These are phyloP conservation scores for Blastomussa wellsi DNA, from an alignment of 92 coral and sea anemone species.

Conservation along the genomic window DNA sequence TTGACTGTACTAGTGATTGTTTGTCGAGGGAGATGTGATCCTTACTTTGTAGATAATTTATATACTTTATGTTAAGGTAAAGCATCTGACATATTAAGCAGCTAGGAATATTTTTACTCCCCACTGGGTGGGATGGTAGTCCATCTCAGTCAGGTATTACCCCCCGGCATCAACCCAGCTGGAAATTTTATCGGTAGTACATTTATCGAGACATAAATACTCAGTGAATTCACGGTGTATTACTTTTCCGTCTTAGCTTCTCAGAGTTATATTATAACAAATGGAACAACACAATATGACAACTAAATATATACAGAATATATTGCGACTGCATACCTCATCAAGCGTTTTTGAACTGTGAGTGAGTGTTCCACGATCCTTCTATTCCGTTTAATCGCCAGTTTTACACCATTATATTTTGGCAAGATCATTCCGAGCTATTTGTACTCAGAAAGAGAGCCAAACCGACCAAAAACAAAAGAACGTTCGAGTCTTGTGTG, in stretches of 20 bases:
- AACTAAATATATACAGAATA: neutral
- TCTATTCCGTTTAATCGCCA: neutral
- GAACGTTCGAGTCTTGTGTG: neutral
- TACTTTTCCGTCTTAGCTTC: neutral
- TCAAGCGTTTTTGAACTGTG: neutral
- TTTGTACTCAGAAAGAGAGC: neutral
- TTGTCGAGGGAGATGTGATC: too few species aligned
- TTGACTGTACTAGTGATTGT: too few species aligned
- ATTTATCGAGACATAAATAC: neutral
- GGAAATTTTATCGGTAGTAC: too few species aligned
- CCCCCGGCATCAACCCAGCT: too few species aligned
- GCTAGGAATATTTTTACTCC: too few species aligned
- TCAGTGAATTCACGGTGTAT: neutral
- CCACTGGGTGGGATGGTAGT: too few species aligned
- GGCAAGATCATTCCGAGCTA: neutral
- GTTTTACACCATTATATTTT: neutral
- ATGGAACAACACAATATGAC: neutral
- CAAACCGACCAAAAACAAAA: neutral
- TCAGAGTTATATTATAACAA: neutral
- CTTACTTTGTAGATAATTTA: too few species aligned
- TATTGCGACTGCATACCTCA: neutral
- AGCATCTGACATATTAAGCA: too few species aligned
- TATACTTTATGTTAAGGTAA: too few species aligned
- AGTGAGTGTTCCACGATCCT: neutral
- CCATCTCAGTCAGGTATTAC: too few species aligned